phyloP scores from a whole-genome alignment of 64 coral and sea anemone species.

The Cladopsammia gracilis region DNA sequence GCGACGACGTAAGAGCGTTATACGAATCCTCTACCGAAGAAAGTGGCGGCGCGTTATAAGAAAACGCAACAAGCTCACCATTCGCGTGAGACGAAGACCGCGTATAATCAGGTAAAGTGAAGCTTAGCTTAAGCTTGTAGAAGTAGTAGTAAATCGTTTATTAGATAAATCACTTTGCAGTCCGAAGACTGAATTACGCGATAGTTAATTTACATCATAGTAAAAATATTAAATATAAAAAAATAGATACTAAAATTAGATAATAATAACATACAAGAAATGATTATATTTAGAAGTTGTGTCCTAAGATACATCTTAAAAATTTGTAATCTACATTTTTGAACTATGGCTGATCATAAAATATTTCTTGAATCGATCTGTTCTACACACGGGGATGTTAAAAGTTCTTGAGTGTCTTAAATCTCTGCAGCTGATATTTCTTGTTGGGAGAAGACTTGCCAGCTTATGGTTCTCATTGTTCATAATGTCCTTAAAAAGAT shows the following conservation, averaged over 20 bases:
- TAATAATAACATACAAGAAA: background rate
- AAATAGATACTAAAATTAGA: background rate
- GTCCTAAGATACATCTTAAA: background rate
- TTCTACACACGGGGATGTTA: constrained; percentile 42
- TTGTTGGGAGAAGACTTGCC: constrained; percentile 9
- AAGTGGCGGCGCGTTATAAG: background rate
- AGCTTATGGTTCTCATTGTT: constrained; percentile 14
- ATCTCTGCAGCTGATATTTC: background rate
- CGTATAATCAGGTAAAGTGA: constrained; percentile 4
- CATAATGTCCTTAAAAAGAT: constrained; percentile 23
- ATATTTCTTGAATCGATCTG: constrained; percentile 40
- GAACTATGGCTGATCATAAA: constrained; percentile 29
- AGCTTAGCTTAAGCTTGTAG: background rate
- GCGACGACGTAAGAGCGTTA: background rate
- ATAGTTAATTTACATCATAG: background rate
- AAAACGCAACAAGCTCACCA: background rate
- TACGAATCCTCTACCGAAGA: background rate
- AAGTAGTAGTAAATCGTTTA: background rate
- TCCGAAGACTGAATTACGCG: constrained; percentile 4
- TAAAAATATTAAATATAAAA: background rate
- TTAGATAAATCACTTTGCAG: background rate
- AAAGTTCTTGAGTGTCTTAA: constrained; percentile 50
- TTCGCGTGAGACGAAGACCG: background rate
- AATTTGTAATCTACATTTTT: background rate
- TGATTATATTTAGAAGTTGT: background rate